Percentiles rank a stretch among this genome's conserved stretches.
Evolutionary conservation across 2,113 vertebrate genomes (phyloP).

Genomic region (Epinephelus cyanopodus): DNA sequence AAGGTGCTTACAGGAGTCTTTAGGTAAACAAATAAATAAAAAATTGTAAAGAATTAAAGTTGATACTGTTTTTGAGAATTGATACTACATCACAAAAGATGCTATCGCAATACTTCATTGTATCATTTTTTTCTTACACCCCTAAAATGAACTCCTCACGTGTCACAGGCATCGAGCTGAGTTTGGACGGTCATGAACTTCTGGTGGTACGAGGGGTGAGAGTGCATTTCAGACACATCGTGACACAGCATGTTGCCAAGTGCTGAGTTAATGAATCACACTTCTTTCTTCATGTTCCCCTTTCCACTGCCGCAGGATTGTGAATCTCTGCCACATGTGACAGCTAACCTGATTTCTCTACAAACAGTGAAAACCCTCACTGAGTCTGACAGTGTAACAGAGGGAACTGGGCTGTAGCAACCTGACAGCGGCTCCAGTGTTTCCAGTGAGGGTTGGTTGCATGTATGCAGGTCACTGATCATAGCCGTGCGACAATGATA

Average conservation of each 20-base stretch:
- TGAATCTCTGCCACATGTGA: not conserved
- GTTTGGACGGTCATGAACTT: conserved; percentile 13
- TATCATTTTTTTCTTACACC: too few relatives aligned
- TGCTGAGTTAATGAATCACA: conserved; percentile 54
- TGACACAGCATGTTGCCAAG: conserved; percentile 39
- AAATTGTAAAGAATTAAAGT: too few relatives aligned
- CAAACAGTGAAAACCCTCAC: not conserved
- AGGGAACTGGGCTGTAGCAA: not conserved
- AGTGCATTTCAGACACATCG: conserved; percentile 13
- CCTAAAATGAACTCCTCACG: not conserved
- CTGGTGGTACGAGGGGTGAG: not conserved
- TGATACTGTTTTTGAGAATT: too few relatives aligned
- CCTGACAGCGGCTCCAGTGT: not conserved
- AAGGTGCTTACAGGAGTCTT: too few relatives aligned
- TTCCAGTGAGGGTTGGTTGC: not conserved
- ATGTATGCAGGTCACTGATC: not conserved
- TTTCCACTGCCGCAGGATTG: not conserved
- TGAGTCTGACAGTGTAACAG: not conserved
- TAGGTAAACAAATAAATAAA: too few relatives aligned
- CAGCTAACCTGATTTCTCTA: not conserved
- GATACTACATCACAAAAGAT: too few relatives aligned
- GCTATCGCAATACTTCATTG: too few relatives aligned
- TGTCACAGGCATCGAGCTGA: not conserved
- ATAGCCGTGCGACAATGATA: not conserved
- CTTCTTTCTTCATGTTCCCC: conserved; percentile 39